These are phyloP conservation scores for Pedionomus torquatus DNA, from an alignment of 2,113 vertebrate species.

Conservation along the genomic window DNA sequence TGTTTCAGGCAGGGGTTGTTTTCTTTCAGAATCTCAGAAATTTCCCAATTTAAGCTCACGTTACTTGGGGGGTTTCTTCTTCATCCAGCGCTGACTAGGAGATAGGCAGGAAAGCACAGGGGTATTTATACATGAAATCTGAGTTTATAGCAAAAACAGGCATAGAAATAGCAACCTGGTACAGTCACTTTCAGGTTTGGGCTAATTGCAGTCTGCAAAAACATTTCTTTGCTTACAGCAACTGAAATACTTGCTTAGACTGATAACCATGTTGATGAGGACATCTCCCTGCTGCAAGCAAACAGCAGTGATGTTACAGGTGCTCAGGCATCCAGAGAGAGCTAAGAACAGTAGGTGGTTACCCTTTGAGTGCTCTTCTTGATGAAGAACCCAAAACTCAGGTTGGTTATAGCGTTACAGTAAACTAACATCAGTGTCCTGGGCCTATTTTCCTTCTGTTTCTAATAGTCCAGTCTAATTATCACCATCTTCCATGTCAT, in stretches of 20 bases:
- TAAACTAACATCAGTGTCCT: not conserved
- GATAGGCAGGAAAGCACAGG: not conserved
- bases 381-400: not conserved
- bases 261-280: accelerated
- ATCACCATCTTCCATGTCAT: not conserved
- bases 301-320: not conserved
- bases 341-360: not conserved
- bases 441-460: not conserved
- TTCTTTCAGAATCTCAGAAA: not conserved
- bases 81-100: not conserved
- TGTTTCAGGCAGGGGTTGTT: not conserved
- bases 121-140: not conserved
- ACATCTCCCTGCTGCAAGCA: not conserved
- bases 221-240: not conserved
- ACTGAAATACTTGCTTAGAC: not conserved
- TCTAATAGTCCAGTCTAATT: not conserved
- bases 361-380: not conserved
- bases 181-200: not conserved
- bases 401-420: not conserved
- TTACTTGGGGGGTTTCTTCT: not conserved
- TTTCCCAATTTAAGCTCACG: not conserved
- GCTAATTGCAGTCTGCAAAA: not conserved
- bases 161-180: not conserved
- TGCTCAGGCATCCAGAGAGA: not conserved
- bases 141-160: not conserved